Evolutionary conservation across 2,113 vertebrate species (phyloP).

Genomic region (Sitta europaea): DNA sequence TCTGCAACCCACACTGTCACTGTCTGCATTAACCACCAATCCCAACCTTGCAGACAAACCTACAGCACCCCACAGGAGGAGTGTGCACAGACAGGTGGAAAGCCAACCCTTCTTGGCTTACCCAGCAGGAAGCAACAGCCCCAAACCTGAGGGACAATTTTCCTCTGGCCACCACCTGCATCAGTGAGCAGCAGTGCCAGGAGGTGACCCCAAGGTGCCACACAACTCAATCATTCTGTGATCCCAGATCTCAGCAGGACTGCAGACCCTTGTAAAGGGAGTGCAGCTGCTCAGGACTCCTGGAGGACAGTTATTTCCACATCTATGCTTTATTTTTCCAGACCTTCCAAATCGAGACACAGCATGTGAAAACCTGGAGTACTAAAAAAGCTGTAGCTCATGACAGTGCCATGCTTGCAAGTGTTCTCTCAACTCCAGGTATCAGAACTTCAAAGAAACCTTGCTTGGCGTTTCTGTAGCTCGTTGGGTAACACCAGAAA

Average conservation of each 20-base stretch:
- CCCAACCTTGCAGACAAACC: neutral
- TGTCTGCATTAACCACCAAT: fast-evolving
- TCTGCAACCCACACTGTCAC: neutral
- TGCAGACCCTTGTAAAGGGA: neutral
- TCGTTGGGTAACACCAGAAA: neutral
- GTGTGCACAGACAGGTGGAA: neutral
- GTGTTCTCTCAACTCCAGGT: neutral
- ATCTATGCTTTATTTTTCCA: neutral
- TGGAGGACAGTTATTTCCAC: fast-evolving
- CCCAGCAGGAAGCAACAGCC: neutral
- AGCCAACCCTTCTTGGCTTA: neutral
- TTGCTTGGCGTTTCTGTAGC: neutral
- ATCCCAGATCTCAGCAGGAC: neutral
- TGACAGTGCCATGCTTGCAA: neutral
- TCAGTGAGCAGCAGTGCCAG: neutral
- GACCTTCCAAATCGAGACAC: neutral
- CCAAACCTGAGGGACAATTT: neutral
- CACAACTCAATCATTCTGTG: fast-evolving
- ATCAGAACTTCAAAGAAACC: neutral
- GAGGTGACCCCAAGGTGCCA: neutral
- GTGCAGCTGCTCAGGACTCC: neutral
- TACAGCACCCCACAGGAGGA: neutral
- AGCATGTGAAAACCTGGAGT: neutral
- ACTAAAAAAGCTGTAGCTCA: neutral
- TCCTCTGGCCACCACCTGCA: neutral